These are phyloP conservation scores for Protomyctophum bolini DNA, from an alignment of 2,113 vertebrate species.

Conservation along the genomic window DNA sequence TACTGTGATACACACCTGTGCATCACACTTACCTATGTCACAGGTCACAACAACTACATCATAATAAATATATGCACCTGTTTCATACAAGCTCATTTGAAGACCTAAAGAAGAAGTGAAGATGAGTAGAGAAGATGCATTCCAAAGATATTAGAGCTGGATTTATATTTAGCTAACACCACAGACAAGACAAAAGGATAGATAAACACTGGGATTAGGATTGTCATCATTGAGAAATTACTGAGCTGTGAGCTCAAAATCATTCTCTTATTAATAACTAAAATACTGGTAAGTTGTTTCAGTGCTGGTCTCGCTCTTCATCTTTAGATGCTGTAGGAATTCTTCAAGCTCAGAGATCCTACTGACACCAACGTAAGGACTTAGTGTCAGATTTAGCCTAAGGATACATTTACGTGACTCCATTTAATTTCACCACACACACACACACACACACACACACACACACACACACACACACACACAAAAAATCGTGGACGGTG, in stretches of 20 bases:
- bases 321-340: no score
- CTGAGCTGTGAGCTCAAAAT: no score
- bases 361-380: no score
- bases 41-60: conserved; percentile 8
- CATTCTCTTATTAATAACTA: no score
- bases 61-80: not conserved
- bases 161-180: conserved; percentile 6
- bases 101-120: not conserved
- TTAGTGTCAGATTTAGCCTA: no score
- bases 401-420: no score
- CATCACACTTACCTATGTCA: not conserved
- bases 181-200: not conserved
- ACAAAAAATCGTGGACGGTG: no score
- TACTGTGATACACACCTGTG: no score
- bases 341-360: no score
- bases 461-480: conserved; percentile 1
- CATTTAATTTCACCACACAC: not conserved
- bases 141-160: conserved; percentile 2
- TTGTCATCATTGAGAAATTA: not conserved
- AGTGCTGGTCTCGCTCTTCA: no score
- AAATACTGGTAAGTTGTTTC: no score
- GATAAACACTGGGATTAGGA: not conserved
- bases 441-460: not conserved
- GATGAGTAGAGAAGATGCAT: not conserved
- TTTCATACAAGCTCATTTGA: conserved; percentile 17